These are phyloP conservation scores for Lasioglossum leucozonium DNA, from an alignment of 2,888 invertebrate genomes.

Conservation along the genomic window DNA sequence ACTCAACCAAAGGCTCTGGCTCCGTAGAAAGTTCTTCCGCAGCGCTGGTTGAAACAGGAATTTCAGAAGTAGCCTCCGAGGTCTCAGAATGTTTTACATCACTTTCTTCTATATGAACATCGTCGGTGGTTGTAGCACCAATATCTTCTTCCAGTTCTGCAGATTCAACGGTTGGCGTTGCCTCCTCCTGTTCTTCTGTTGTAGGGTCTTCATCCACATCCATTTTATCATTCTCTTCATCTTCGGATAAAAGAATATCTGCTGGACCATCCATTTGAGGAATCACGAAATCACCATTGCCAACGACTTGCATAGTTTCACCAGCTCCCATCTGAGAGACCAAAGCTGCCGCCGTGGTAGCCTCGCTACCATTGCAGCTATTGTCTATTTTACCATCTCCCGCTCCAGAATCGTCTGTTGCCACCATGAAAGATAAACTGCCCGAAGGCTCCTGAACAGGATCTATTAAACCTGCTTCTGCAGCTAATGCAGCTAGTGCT, in stretches of 20 bases:
- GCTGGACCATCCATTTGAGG: slow-evolving; percentile 82
- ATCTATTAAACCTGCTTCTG: slow-evolving; percentile 87
- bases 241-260: slow-evolving; percentile 78
- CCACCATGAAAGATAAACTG: slow-evolving; percentile 81
- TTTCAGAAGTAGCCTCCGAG: slow-evolving; percentile 65
- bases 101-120: slow-evolving; percentile 50
- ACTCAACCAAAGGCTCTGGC: slow-evolving; percentile 48
- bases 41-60: slow-evolving; percentile 55
- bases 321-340: slow-evolving; percentile 78
- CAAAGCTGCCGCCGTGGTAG: slow-evolving; percentile 75
- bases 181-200: slow-evolving; percentile 48
- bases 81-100: slow-evolving; percentile 71
- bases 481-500: slow-evolving; percentile 87
- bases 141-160: slow-evolving; percentile 72
- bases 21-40: slow-evolving; percentile 48
- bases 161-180: slow-evolving; percentile 42
- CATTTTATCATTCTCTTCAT: slow-evolving; percentile 72
- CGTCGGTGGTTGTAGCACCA: slow-evolving; percentile 58
- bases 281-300: slow-evolving; percentile 82
- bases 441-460: slow-evolving; percentile 84
- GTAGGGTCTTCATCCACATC: slow-evolving; percentile 64
- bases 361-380: slow-evolving; percentile 82
- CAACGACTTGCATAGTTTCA: slow-evolving; percentile 82
- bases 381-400: slow-evolving; percentile 81
- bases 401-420: slow-evolving; percentile 76